Percentiles rank a stretch among this genome's conserved stretches.
Conservation (phyloP, 2,797 vertebrate species). For the Masticophis lateralis region DNA sequence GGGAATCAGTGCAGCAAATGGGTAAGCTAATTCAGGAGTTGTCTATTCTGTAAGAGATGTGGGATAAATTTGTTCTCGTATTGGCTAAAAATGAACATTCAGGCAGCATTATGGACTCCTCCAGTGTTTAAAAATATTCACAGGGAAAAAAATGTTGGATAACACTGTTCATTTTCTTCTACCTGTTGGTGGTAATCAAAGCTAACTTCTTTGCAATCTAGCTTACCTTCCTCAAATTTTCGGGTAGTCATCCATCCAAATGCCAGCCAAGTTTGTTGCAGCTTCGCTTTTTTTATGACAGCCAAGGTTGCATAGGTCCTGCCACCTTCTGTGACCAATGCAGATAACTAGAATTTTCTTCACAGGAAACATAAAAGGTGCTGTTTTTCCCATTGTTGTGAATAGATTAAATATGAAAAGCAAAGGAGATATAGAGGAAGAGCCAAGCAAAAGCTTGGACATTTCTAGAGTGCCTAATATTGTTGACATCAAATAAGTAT, state of each 20-base stretch:
- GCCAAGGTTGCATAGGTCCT: not conserved
- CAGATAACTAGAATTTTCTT: not conserved
- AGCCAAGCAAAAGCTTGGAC: not conserved
- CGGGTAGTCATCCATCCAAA: not conserved
- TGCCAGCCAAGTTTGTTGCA: not conserved
- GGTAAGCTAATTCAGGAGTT: not conserved
- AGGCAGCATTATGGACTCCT: not conserved
- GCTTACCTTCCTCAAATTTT: not conserved
- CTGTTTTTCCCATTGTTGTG: not conserved
- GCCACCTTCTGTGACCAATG: not conserved
- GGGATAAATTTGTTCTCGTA: not conserved
- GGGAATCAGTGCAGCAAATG: not conserved
- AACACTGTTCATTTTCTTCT: not conserved
- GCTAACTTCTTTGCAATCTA: not conserved
- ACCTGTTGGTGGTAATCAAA: not conserved
- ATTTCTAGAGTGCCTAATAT: not conserved
- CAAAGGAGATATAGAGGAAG: not conserved
- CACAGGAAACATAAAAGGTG: not conserved
- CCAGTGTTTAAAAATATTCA: not conserved
- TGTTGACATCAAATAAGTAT: not conserved
- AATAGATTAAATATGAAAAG: not conserved
- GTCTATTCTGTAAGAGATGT: not conserved
- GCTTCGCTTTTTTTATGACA: not conserved
- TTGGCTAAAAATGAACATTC: not conserved
- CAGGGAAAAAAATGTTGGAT: not conserved